Base-by-base conservation (phyloP, 2,797 vertebrate genomes). In the Pseudomugil gertrudae region DNA sequence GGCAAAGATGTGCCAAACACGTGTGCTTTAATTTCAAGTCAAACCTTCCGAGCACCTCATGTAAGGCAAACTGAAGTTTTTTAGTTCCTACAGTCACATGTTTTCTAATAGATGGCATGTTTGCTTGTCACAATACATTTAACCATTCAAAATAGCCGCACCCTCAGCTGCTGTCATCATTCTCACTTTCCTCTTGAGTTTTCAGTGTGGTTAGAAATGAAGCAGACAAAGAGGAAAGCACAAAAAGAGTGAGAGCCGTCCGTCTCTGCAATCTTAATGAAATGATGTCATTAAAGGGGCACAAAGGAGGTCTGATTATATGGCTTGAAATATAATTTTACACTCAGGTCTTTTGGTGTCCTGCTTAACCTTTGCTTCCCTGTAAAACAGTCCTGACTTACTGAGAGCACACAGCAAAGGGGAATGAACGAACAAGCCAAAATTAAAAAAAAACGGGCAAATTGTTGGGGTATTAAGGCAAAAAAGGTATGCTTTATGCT, bases 271-370 rank as follows among this genome's bases (percentile, higher is more conserved):
- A 84, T 81, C 83, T 74, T 76, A 79, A 80, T 84, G 76, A 83
- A 89, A 87, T 82, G 75, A 88, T 85, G 75, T 80, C 29, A 45
- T 83, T 83, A 87, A 85, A 82, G 74, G 57, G 35, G 61, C 67
- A 78, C 78, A 82, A 60, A 69, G 55, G 77, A 80, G 69, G 61
- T 57, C 24, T 79, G 69, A 51, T 79, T 80, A 72, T 84, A 75
- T 55, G 60, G 79, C 80, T 38, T 51, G 64, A 69, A 85, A 88
- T 89, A 84, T 82, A 60, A 40, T 69, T 80, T 87, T 84, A 81
- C 66, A 81, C 75, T 63, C 68, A 35, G 62, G 68, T 80, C 61
- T 78, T 79, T 78, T 66, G 38, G 75, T 78, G 71, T 79, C 80
- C 69, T 63, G 66, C 51, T 36, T 74, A 69, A 83, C 74, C 70